These are phyloP conservation scores for Idaea dimidiata DNA, from an alignment of 2,888 invertebrate genomes.

Conservation along the genomic window DNA sequence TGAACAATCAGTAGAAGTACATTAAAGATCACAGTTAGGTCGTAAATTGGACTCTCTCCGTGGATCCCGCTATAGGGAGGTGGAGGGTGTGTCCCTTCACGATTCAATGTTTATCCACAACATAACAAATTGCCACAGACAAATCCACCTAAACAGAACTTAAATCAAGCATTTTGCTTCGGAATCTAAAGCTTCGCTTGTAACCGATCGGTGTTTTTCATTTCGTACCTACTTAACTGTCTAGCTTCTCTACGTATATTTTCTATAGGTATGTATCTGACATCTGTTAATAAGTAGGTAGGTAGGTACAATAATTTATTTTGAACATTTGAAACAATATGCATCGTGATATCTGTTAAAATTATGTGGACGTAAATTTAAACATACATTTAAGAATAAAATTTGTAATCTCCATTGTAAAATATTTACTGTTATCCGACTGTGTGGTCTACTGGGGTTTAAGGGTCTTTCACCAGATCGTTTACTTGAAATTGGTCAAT, in stretches of 20 bases:
- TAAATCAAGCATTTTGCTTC: slow-evolving; percentile 37
- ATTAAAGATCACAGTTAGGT: slow-evolving; percentile 64
- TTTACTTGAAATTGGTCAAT: slow-evolving; percentile 38
- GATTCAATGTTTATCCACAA: slow-evolving; percentile 74
- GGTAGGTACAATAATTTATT: background rate
- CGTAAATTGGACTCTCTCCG: slow-evolving; percentile 64
- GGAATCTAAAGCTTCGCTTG: background rate
- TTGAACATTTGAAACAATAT: background rate
- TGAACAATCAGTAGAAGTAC: slow-evolving; percentile 16
- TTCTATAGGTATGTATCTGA: no score
- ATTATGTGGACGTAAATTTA: background rate
- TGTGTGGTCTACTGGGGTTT: slow-evolving; percentile 26
- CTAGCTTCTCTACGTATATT: background rate
- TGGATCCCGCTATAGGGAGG: slow-evolving; percentile 61
- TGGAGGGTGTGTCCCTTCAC: slow-evolving; percentile 67
- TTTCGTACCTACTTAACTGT: background rate
- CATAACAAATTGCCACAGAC: slow-evolving; percentile 67
- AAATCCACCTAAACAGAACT: slow-evolving; percentile 54
- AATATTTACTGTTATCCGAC: slow-evolving; percentile 23
- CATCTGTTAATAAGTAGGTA: background rate
- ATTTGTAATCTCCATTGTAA: slow-evolving; percentile 9
- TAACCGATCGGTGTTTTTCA: background rate
- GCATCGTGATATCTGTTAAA: background rate
- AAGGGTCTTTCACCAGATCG: slow-evolving; percentile 25
- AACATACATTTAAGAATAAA: background rate